These are phyloP conservation scores for Ichneumon xanthorius DNA, from an alignment of 2,888 invertebrate species.

Conservation along the genomic window DNA sequence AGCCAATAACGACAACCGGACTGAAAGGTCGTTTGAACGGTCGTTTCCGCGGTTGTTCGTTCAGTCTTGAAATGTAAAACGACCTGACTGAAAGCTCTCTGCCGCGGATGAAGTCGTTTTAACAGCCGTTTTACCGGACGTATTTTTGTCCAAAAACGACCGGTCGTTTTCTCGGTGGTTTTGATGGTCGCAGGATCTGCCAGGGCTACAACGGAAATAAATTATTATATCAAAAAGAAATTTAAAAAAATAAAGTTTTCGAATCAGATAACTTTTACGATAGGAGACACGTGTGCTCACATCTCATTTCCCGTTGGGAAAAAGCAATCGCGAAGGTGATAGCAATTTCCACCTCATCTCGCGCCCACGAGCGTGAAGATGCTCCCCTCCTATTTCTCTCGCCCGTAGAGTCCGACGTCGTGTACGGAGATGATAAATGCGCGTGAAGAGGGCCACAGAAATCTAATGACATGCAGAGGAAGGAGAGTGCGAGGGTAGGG, in stretches of 20 bases:
- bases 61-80: no score
- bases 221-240: neutral
- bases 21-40: no score
- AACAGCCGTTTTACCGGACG: no score
- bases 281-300: slow-evolving; percentile 20
- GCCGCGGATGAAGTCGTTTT: no score
- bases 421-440: slow-evolving; percentile 40
- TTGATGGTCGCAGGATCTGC: no score
- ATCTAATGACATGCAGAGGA: slow-evolving; percentile 26
- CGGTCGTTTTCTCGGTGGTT: no score
- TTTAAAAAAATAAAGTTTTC: neutral
- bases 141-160: no score
- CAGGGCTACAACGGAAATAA: neutral
- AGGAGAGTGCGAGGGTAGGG: no score
- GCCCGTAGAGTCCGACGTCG: neutral
- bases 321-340: slow-evolving; percentile 62
- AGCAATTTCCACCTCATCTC: slow-evolving; percentile 65
- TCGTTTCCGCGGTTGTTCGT: no score
- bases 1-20: no score
- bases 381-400: neutral
- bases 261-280: slow-evolving; percentile 39
- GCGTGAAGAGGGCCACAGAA: slow-evolving; percentile 3
- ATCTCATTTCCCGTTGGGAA: slow-evolving; percentile 60
- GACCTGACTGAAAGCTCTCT: no score
- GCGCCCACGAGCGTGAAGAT: slow-evolving; percentile 26